Conservation (phyloP, 2,113 vertebrate genomes). For the Chionomys nivalis region DNA sequence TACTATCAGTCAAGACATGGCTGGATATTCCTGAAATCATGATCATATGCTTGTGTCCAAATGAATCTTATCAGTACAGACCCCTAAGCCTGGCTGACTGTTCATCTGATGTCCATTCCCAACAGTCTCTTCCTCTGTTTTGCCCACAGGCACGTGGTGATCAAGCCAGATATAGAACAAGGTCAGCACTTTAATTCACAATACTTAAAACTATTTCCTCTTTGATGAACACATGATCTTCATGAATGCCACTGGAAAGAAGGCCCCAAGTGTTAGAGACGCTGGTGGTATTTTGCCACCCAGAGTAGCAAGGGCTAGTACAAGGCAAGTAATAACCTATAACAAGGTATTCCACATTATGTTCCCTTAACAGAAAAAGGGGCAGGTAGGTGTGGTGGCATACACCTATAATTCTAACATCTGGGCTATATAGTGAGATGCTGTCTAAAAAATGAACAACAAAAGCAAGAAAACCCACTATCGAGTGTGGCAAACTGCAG, state of each 20-base stretch:
- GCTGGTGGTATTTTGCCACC: not conserved
- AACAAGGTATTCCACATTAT: not conserved
- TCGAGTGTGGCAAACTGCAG: not conserved
- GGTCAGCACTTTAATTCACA: not conserved
- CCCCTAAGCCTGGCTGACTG: not conserved
- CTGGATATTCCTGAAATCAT: not conserved
- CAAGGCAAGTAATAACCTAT: not conserved
- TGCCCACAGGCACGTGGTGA: not conserved
- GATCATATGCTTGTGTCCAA: not conserved
- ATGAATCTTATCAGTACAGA: not conserved
- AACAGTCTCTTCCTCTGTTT: not conserved
- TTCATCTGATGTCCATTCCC: not conserved
- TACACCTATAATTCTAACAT: not conserved
- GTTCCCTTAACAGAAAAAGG: not conserved
- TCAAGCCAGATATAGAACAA: not conserved
- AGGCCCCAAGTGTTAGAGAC: not conserved
- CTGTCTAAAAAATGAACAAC: not conserved
- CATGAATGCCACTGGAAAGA: not conserved
- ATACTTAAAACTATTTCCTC: not conserved
- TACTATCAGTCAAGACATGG: not conserved
- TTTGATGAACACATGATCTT: not conserved
- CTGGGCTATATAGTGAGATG: not conserved
- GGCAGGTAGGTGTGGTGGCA: not conserved
- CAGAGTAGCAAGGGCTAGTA: not conserved
- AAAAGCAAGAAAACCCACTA: not conserved